Conservation (phyloP, 2,888 invertebrate genomes). For the Leucania comma region DNA sequence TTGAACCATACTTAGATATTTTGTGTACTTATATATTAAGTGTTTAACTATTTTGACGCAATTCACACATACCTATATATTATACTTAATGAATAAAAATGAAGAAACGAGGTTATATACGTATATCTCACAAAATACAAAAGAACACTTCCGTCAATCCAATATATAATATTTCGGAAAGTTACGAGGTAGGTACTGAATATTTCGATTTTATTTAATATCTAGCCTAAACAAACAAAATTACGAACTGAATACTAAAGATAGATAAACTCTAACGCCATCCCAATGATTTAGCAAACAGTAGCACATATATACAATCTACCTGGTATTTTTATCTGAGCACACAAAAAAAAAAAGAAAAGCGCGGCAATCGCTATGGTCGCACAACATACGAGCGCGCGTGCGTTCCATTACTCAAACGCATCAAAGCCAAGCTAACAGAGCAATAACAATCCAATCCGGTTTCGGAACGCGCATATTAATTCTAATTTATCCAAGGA, state of each 20-base stretch:
- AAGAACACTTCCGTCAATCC: neutral
- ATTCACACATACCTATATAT: too few species aligned
- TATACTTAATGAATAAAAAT: too few species aligned
- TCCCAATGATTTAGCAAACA: slow-evolving; percentile 17
- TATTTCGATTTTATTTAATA: neutral
- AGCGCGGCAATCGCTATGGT: slow-evolving; percentile 59
- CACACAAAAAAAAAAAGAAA: slow-evolving; percentile 27
- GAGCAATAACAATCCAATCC: slow-evolving; percentile 78
- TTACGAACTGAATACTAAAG: neutral
- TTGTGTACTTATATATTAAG: too few species aligned
- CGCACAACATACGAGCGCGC: slow-evolving; percentile 62
- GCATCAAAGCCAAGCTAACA: slow-evolving; percentile 75
- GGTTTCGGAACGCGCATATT: slow-evolving; percentile 76
- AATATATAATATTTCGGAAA: neutral
- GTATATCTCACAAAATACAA: too few species aligned
- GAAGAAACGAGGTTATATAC: too few species aligned
- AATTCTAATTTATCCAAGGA: slow-evolving; percentile 79
- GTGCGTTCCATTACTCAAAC: slow-evolving; percentile 70
- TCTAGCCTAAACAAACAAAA: neutral
- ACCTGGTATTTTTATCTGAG: slow-evolving; percentile 50
- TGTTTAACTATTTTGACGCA: too few species aligned
- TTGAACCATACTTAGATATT: too few species aligned
- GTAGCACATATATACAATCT: neutral
- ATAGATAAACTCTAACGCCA: neutral
- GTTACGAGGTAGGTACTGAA: too few species aligned